Evolutionary conservation across 2,888 invertebrate genomes (phyloP), one percentile per base, ranked within the genome.

Genomic region (Anoplius nigerrimus): DNA sequence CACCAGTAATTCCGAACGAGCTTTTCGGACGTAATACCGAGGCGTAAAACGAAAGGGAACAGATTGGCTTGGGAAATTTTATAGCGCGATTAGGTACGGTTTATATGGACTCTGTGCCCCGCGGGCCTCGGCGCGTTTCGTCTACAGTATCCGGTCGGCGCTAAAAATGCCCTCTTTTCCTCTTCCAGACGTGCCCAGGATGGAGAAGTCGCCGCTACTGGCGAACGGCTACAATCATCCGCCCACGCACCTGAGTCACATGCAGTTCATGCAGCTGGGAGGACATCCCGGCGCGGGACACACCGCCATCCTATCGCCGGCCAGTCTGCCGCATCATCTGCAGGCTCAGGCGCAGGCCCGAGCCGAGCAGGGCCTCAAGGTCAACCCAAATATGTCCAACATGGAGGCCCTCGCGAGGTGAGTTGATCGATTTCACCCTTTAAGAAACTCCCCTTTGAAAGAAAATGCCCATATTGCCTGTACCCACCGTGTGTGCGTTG

Each of bases 201-300:
- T 97, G 93, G 97, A 97, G 89, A 97, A 97, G 90, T 96, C 97
- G 20, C 97, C 97, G 34, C 91, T 97, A 48, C 91, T 97, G 81
- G 96, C 97, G 70, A 97, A 97, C 88, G 97, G 97, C 74, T 97
- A 97, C 92, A 97, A 97, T 90, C 97, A 97, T 80, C 97, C 97
- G 69, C 97, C 97, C 67, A 95, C 95, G 71, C 94, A 96, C 89
- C 92, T 96, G 81, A 95, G 95, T 87, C 97, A 97, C 86, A 96
- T 97, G 95, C 97, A 96, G 87, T 96, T 97, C 91, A 96, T 97
- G 96, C 96, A 96, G 89, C 93, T 96, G 89, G 93, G 93, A 76
- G 95, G 95, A 88, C 91, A 92, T 89, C 93, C 93, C 61, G 93
- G 93, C 62, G 92, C 92, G 55, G 90, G 91, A 76, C 92, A 92